phyloP scores from a whole-genome alignment of 2,113 vertebrate species.

The Tragelaphus imberbis region DNA sequence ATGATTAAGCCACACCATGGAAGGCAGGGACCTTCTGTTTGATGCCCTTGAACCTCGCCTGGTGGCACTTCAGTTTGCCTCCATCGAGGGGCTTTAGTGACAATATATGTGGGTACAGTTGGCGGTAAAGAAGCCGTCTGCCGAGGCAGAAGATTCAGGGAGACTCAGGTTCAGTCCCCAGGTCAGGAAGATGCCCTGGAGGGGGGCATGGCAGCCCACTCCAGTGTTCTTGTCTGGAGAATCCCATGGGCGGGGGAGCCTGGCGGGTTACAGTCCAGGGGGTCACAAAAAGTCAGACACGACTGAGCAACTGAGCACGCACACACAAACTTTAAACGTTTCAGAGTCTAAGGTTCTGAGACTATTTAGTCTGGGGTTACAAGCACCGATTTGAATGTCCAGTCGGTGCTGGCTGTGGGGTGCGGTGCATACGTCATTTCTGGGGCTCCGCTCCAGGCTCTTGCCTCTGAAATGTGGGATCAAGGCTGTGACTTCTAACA shows the following conservation, averaged over 20 bases:
- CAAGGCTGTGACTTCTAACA: neutral
- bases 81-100: too few relatives aligned
- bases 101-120: neutral
- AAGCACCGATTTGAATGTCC: neutral
- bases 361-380: neutral
- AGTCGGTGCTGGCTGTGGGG: neutral
- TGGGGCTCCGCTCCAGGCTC: neutral
- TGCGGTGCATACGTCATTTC: fast-evolving
- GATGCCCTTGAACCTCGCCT: neutral
- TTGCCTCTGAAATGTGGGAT: neutral
- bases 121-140: neutral
- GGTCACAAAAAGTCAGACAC: neutral
- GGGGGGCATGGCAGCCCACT: neutral
- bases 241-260: neutral
- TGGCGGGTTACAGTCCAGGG: neutral
- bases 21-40: neutral
- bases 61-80: neutral
- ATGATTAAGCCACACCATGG: fast-evolving
- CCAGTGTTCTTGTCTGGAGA: neutral
- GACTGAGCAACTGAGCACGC: fast-evolving
- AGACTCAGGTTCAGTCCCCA: neutral
- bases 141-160: neutral
- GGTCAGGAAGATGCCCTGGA: neutral
- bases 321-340: neutral
- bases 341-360: neutral